Evolutionary conservation across 1,140 invertebrate species (phyloP), one percentile per base, ranked within the genome.

Genomic region (silkworm (Bombyx mori)): DNA sequence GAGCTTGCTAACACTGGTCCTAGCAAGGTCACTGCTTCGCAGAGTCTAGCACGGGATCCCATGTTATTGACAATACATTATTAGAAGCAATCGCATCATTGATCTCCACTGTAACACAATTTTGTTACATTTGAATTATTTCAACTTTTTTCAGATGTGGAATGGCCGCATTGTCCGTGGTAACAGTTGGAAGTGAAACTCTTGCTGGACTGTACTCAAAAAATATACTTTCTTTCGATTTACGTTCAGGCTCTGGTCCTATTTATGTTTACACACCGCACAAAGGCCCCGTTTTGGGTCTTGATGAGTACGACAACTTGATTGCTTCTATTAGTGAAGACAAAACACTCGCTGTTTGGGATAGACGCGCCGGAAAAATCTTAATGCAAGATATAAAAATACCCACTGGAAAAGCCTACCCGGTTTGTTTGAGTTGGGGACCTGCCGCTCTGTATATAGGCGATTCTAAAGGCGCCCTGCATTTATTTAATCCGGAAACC

Each of bases 251-350:
- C 10, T 8, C 67, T 6, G 62, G 53, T 52, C 70, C 76, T 7
- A 68, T 75, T 46, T 71, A 69, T 60, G 63, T 62, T 1, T 86
- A 85, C 53, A 82, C 79, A 61, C 62, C 79, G 7, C 81, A 86
- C 51, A 77, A 63, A 63, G 83, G 83, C 7, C 79, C 83, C 44
- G 73, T 86, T 9, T 69, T 86, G 56, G 66, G 69, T 9, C 61
- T 86, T 8, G 69, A 70, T 26, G 57, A 70, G 53, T 71, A 65
- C 43, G 74, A 79, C 52, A 72, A 79, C 58, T 71, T 80, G 68
- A 64, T 86, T 54, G 83, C 79, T 47, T 86, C 83, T 42, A 63
- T 86, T 0, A 85, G 82, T 62, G 82, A 86, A 58, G 82, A 85
- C 52, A 83, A 75, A 65, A 82, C 82, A 12, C 69, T 87, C 62